Percentiles rank a stretch among this genome's conserved stretches.
phyloP scores from a whole-genome alignment of 2,888 invertebrate species.

The Hanleya hanleyi region DNA sequence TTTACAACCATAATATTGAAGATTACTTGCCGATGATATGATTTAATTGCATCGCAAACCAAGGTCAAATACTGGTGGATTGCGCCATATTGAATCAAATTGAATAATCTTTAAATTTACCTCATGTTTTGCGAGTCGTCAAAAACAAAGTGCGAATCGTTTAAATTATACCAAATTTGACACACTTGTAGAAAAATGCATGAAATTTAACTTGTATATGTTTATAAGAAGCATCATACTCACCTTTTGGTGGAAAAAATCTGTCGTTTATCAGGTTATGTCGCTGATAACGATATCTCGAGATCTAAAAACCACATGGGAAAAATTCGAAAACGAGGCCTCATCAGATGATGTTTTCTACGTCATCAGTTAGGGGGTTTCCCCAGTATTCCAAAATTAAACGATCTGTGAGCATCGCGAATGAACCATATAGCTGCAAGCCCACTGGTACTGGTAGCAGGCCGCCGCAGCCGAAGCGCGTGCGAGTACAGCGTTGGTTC shows the following conservation, averaged over 20 bases:
- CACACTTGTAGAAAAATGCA: conserved; percentile 4
- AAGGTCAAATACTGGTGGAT: neutral
- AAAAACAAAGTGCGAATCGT: conserved; percentile 6
- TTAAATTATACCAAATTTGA: conserved; percentile 1
- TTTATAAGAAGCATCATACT: neutral
- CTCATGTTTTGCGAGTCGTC: neutral
- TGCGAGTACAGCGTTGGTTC: neutral
- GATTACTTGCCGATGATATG: conserved; percentile 5
- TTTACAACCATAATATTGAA: neutral
- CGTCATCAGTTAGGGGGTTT: conserved; percentile 1
- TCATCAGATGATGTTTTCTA: neutral
- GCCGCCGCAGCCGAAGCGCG: conserved; percentile 2
- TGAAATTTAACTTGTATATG: neutral
- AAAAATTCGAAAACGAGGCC: neutral
- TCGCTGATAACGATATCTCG: neutral
- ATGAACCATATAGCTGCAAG: neutral
- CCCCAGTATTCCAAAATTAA: conserved; percentile 2
- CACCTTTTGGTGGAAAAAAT: neutral
- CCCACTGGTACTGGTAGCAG: neutral
- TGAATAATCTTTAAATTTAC: neutral
- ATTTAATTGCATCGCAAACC: neutral
- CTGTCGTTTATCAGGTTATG: neutral
- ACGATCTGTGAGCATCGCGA: neutral
- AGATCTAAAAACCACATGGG: neutral
- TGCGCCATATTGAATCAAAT: neutral